Evolutionary conservation across 1,140 invertebrate genomes (phyloP).

Genomic region (Drosophila biarmipes): DNA sequence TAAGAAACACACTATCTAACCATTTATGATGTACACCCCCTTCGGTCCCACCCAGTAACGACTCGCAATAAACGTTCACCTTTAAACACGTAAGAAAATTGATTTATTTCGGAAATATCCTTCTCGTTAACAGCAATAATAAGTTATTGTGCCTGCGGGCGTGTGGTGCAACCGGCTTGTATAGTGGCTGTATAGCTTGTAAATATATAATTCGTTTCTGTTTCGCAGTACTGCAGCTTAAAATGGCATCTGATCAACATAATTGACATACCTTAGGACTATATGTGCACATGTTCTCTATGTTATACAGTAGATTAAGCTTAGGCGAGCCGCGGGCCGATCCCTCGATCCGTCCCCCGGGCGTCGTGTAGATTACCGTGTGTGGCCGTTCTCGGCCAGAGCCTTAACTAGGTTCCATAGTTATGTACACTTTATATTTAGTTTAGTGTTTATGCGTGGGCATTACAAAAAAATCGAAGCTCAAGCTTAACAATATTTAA

Average conservation of each 20-base stretch:
- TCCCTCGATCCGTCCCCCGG: neutral
- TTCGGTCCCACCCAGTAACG: neutral
- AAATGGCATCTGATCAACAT: constrained; percentile 54
- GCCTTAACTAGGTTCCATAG: constrained; percentile 18
- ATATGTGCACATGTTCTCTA: constrained; percentile 51
- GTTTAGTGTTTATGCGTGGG: constrained; percentile 23
- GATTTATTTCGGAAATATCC: constrained; percentile 48
- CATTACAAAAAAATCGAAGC: constrained; percentile 42
- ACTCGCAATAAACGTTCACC: neutral
- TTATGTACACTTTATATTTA: constrained; percentile 33
- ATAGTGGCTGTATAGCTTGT: constrained; percentile 25
- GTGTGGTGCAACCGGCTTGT: constrained; percentile 32
- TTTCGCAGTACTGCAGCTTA: constrained; percentile 41
- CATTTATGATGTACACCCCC: neutral
- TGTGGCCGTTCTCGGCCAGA: constrained; percentile 13
- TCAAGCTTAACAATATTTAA: constrained; percentile 75
- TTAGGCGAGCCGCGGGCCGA: constrained; percentile 11
- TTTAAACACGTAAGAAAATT: constrained; percentile 49
- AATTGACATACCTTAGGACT: constrained; percentile 58
- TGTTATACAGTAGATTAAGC: constrained; percentile 4
- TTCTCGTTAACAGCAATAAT: constrained; percentile 40
- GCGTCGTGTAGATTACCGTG: constrained; percentile 21
- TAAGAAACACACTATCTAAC: no score
- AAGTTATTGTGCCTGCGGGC: constrained; percentile 46
- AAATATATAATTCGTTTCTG: constrained; percentile 45